Evolutionary conservation across 2,888 invertebrate genomes (phyloP), one percentile per base, ranked within the genome.

Genomic region (Teleiodes luculella): DNA sequence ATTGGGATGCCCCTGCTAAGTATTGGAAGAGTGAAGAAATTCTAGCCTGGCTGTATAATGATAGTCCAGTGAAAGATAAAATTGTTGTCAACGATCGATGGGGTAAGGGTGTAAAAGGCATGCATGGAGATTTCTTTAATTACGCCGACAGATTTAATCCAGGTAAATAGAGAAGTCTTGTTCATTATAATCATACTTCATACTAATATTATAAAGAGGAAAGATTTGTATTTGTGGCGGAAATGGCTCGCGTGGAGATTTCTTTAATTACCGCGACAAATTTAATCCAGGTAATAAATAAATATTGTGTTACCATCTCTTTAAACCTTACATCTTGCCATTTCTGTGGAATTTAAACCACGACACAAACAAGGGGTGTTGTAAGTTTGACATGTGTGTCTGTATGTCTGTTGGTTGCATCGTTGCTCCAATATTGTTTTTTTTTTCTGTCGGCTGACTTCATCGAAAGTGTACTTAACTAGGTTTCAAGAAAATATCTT

Each of bases 31-130:
- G 97, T 0, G 94, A 93, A 43, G 94, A 95, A 54, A 95, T 98
- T 68, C 84, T 98, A 1, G 94, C 97, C 0, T 98, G 97, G 97
- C 83, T 98, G n/a, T 98, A 97, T 71, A 98, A 97, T 70, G 94
- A 96, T 0, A 97, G 97, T 72, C 96, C 96, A 0, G 96, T 98
- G 0, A 95, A 94, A 68, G 93, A 97, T 62, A 94, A 93, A 4
- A 92, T 99, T 0, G 97, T 98, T 0, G 95, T 95, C 0, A 99
- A 99, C 77, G 98, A 99, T 80, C 92, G 98, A 63, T 98, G 98
- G 98, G 98, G 98, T 0, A 89, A 81, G 5, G 94, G 92, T 6
- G 93, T 92, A 2, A 84, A 92, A 2, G 98, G 98, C 59, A 90
- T 93, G 60, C 98, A 98, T 81, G 98, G 98, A 1, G 98, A 95